Conservation (phyloP, 2,888 invertebrate genomes). For the Biston betularia region DNA sequence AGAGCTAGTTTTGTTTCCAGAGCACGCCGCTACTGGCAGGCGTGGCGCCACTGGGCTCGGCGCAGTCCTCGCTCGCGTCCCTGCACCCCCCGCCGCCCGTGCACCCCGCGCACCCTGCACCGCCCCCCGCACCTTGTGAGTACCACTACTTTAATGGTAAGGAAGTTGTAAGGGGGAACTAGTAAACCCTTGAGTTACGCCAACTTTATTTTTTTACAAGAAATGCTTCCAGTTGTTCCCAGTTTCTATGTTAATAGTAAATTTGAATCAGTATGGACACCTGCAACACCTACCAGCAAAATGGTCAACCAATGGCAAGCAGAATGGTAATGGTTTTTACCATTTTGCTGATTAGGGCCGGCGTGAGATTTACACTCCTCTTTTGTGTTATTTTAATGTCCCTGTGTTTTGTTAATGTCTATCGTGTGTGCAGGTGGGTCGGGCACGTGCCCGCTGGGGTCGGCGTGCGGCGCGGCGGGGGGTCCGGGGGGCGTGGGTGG, state of each 20-base stretch:
- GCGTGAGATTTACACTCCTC: too few species aligned
- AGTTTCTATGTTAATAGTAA: too few species aligned
- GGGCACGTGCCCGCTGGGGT: slow-evolving; percentile 67
- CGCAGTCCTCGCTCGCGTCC: slow-evolving; percentile 76
- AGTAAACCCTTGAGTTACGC: not conserved
- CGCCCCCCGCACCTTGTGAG: slow-evolving; percentile 61
- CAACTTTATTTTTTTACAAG: too few species aligned
- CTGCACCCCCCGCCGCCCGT: slow-evolving; percentile 53
- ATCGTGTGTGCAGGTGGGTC: slow-evolving; percentile 58
- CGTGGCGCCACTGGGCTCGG: slow-evolving; percentile 72
- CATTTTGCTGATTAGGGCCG: too few species aligned
- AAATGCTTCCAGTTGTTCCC: too few species aligned
- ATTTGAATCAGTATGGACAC: too few species aligned
- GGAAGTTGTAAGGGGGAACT: too few species aligned
- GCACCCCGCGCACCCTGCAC: slow-evolving; percentile 48
- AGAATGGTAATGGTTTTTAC: too few species aligned
- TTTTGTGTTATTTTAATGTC: slow-evolving; percentile 39
- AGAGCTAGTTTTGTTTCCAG: slow-evolving; percentile 50
- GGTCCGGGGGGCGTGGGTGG: slow-evolving; percentile 43
- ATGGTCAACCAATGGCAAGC: too few species aligned
- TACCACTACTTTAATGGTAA: not conserved
- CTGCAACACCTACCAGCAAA: too few species aligned
- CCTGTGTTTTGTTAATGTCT: not conserved
- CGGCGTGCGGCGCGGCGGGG: slow-evolving; percentile 55
- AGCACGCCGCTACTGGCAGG: slow-evolving; percentile 78